Conservation (phyloP, 2,888 invertebrate species). For the Alsophila aescularia region DNA sequence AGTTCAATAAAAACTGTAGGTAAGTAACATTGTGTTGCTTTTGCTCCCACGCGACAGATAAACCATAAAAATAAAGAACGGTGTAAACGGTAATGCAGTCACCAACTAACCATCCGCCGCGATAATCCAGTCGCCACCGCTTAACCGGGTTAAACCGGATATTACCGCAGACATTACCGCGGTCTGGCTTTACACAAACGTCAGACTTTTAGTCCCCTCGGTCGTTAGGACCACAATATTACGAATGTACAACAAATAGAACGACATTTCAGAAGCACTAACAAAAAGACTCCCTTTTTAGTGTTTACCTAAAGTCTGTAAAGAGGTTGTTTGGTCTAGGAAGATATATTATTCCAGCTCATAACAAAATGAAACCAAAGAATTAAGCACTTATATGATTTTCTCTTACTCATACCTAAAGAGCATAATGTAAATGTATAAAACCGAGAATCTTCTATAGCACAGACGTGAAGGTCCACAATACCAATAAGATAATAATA, state of each 20-base stretch:
- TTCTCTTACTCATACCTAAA: too few species aligned
- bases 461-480: not conserved
- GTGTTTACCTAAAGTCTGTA: too few species aligned
- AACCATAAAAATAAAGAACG: too few species aligned
- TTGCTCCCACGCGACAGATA: too few species aligned
- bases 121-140: slow-evolving; percentile 6
- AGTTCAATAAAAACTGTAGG: too few species aligned
- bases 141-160: slow-evolving; percentile 11
- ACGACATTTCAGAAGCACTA: slow-evolving; percentile 1
- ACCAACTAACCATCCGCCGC: not conserved
- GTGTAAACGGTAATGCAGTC: not conserved
- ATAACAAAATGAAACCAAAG: too few species aligned
- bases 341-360: too few species aligned
- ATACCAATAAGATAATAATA: slow-evolving; percentile 9
- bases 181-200: not conserved
- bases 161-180: slow-evolving; percentile 12
- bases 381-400: too few species aligned
- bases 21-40: too few species aligned
- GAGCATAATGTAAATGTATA: too few species aligned
- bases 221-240: slow-evolving; percentile 3
- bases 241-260: not conserved
- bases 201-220: not conserved
- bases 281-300: not conserved
- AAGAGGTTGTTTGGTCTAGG: too few species aligned
- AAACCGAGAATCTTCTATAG: not conserved